Evolutionary conservation across 2,888 invertebrate species (phyloP).

Genomic region (Dolichopus griseipennis): DNA sequence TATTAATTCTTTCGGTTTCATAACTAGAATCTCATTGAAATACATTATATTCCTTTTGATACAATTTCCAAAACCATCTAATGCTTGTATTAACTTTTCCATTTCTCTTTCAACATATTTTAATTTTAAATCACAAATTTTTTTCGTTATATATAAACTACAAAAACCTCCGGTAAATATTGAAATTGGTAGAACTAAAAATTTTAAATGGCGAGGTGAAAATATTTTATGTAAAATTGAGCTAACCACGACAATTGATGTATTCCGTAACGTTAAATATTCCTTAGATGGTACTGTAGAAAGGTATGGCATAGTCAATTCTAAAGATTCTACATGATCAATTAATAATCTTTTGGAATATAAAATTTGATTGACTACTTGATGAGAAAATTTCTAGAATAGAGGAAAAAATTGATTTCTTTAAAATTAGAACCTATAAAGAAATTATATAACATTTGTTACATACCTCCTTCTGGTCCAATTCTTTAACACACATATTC

Average conservation of each 20-base stretch:
- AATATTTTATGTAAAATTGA: slow-evolving; percentile 34
- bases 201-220: slow-evolving; percentile 30
- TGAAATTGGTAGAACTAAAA: slow-evolving; percentile 32
- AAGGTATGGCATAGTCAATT: slow-evolving; percentile 30
- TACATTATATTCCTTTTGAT: slow-evolving; percentile 40
- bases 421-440: too few species aligned
- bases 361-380: slow-evolving; percentile 32
- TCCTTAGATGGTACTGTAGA: slow-evolving; percentile 15
- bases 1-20: slow-evolving; percentile 37
- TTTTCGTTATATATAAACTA: slow-evolving; percentile 33
- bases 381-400: background rate
- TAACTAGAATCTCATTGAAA: slow-evolving; percentile 38
- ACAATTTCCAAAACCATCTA: slow-evolving; percentile 40
- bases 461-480: background rate
- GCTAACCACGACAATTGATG: slow-evolving; percentile 31
- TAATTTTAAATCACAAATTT: slow-evolving; percentile 35
- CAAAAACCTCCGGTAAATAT: slow-evolving; percentile 34
- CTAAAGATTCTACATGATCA: slow-evolving; percentile 41
- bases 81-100: slow-evolving; percentile 34
- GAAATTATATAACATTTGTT: background rate
- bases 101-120: slow-evolving; percentile 35
- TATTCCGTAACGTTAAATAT: slow-evolving; percentile 32
- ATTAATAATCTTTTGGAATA: slow-evolving; percentile 38
- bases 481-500: background rate
- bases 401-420: background rate